Conservation (phyloP, 2,113 vertebrate species). For the Eublepharis macularius region DNA sequence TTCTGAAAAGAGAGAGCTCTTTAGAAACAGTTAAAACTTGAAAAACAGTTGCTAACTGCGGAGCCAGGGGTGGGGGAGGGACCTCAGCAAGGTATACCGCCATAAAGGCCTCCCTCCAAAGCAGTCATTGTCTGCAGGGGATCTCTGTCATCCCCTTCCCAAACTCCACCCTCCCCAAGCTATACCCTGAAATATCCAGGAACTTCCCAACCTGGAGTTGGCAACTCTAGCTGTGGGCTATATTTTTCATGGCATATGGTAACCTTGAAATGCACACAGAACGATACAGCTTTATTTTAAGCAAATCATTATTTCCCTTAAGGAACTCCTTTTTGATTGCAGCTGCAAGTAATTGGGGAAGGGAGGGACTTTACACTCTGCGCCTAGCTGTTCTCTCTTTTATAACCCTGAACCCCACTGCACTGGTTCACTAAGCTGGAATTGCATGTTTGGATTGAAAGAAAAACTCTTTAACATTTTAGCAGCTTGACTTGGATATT, state of each 20-base stretch:
- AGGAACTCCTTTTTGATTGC: neutral
- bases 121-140: too few species aligned
- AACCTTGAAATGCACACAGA: neutral
- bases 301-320: neutral
- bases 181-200: too few species aligned
- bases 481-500: neutral
- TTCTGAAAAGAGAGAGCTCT: neutral
- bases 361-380: neutral
- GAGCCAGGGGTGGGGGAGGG: too few species aligned
- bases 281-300: neutral
- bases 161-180: too few species aligned
- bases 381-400: neutral
- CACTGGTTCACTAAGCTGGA: accelerated
- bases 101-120: too few species aligned
- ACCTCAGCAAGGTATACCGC: too few species aligned
- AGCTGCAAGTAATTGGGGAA: neutral
- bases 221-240: too few species aligned
- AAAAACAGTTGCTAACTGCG: too few species aligned
- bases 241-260: neutral
- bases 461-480: neutral
- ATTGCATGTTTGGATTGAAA: neutral
- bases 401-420: accelerated
- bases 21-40: neutral
- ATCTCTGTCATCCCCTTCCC: too few species aligned
- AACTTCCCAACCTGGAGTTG: too few species aligned